Percentiles rank a stretch among this genome's conserved stretches.
Conservation (phyloP, 2,797 vertebrate genomes). For the Mastacembelus armatus region DNA sequence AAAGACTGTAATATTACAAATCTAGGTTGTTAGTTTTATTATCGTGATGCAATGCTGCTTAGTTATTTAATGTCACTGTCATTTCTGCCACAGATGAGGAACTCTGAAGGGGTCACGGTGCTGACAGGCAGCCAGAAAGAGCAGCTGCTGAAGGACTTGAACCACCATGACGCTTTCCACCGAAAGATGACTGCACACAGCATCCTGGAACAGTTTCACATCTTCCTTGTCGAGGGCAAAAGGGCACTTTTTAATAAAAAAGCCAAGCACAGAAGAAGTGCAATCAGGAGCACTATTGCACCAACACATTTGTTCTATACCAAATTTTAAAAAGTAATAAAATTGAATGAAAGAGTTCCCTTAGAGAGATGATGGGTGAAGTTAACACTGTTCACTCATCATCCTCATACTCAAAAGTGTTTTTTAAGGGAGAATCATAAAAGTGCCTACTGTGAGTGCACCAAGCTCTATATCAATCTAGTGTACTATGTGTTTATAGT, state of each 20-base stretch:
- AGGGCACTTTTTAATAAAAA: slow-evolving; percentile 69
- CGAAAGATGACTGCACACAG: slow-evolving; percentile 75
- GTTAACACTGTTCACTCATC: no score
- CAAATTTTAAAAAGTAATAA: background rate
- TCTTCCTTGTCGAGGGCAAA: slow-evolving; percentile 82
- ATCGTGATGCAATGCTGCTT: no score
- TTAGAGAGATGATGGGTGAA: no score
- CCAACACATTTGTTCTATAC: background rate
- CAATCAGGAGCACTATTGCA: rapidly evolving
- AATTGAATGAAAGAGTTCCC: no score
- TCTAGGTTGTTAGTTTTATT: background rate
- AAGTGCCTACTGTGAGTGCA: no score
- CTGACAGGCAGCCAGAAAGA: slow-evolving; percentile 58
- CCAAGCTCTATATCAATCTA: background rate
- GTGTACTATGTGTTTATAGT: background rate
- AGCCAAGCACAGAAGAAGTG: background rate
- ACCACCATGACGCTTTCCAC: slow-evolving; percentile 70
- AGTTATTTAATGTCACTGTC: background rate
- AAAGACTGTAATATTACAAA: no score
- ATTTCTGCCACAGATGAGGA: slow-evolving; percentile 77
- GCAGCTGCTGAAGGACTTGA: slow-evolving; percentile 62
- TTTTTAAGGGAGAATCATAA: no score
- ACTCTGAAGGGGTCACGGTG: slow-evolving; percentile 22
- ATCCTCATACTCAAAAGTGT: no score
- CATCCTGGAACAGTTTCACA: slow-evolving; percentile 81